A percentile compares a stretch with the other conserved stretches of the same genome.
Evolutionary conservation across 2,797 vertebrate genomes (phyloP).

Genomic region (Aselliscus stoliczkanus): DNA sequence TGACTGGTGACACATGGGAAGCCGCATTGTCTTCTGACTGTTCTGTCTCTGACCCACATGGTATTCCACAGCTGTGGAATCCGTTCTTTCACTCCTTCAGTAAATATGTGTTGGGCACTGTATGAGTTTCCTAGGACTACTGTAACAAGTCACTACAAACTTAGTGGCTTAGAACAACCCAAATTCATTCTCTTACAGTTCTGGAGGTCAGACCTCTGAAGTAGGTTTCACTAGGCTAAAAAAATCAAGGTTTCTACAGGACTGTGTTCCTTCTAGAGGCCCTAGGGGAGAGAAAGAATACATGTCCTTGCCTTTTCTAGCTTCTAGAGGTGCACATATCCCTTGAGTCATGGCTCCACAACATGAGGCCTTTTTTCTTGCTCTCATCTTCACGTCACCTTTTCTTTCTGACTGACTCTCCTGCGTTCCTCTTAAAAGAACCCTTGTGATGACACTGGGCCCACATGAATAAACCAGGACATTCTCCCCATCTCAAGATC

Average conservation of each 20-base stretch:
- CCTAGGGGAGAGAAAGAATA: too few relatives aligned
- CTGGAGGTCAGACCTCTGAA: neutral
- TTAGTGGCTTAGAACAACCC: neutral
- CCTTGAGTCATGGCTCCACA: fast-evolving
- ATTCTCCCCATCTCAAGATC: neutral
- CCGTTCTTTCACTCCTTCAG: neutral
- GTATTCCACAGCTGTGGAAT: neutral
- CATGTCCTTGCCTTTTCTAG: fast-evolving
- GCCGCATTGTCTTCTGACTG: neutral
- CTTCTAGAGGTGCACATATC: fast-evolving
- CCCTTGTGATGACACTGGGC: neutral
- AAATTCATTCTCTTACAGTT: neutral
- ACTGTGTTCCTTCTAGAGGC: neutral
- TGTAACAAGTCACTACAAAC: neutral
- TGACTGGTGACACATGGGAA: slow-evolving; percentile 27
- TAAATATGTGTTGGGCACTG: neutral
- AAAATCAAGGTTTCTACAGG: neutral
- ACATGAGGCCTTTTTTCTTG: neutral
- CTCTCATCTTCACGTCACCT: neutral
- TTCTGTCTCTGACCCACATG: neutral
- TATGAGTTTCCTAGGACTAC: neutral
- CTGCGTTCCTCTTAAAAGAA: neutral
- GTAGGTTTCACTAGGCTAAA: neutral
- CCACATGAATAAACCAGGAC: neutral
- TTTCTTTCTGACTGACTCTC: neutral